Evolutionary conservation across 1,140 invertebrate species (phyloP).

Genomic region (Caenorhabditis remanei): DNA sequence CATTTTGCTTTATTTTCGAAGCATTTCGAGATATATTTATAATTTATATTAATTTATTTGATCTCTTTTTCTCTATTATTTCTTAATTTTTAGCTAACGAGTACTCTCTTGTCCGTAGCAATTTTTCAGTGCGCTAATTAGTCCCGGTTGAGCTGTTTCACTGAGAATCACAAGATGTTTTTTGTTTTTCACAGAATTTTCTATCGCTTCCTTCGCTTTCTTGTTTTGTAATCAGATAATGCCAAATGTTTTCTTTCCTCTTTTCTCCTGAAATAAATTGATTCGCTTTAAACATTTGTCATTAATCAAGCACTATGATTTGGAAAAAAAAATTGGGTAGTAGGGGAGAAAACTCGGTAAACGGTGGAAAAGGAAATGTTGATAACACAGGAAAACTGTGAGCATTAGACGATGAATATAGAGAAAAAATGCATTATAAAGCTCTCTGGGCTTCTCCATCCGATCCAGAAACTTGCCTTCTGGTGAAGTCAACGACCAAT

Average conservation of each 20-base stretch:
- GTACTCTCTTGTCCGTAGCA: background rate
- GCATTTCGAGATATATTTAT: background rate
- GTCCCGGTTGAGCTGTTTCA: constrained; percentile 40
- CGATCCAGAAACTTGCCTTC: no score
- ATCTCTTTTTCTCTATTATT: background rate
- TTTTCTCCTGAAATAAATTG: background rate
- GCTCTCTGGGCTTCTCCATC: background rate
- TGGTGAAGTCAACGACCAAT: no score
- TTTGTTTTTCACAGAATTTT: background rate
- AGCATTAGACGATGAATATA: background rate
- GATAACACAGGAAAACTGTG: constrained; percentile 14
- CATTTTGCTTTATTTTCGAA: background rate
- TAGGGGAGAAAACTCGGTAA: background rate
- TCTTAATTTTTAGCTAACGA: constrained; percentile 27
- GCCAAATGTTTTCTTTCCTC: background rate
- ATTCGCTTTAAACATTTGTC: background rate
- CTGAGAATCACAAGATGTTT: background rate
- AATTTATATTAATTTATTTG: constrained; percentile 1
- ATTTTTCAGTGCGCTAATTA: constrained; percentile 12
- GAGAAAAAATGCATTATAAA: constrained; percentile 26
- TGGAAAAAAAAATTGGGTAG: background rate
- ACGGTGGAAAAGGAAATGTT: background rate
- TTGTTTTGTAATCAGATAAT: background rate
- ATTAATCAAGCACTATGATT: background rate
- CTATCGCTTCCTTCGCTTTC: constrained; percentile 26